Evolutionary conservation across 2,888 invertebrate species (phyloP).

Genomic region (Clepsis dumicolana): DNA sequence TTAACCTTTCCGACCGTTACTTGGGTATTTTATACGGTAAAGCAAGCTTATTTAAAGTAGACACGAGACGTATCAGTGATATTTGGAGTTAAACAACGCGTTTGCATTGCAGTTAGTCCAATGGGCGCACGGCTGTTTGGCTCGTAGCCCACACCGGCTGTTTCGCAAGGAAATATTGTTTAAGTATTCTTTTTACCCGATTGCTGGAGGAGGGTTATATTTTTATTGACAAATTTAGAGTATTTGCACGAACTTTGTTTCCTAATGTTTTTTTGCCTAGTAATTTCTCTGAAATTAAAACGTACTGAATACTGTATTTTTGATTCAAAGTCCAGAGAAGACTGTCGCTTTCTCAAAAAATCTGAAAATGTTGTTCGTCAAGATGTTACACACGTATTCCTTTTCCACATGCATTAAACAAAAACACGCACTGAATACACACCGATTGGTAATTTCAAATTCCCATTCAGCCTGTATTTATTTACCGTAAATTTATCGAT

Average conservation of each 20-base stretch:
- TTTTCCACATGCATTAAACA: background rate
- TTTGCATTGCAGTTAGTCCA: conserved; percentile 50
- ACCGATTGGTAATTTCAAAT: background rate
- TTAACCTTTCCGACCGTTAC: conserved; percentile 12
- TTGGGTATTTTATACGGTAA: conserved; percentile 45
- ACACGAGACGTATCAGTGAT: conserved; percentile 43
- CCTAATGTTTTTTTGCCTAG: no score
- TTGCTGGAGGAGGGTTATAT: no score
- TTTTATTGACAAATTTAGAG: background rate
- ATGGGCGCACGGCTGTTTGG: conserved; percentile 52
- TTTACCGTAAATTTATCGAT: conserved; percentile 17
- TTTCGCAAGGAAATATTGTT: background rate
- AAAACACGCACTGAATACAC: background rate
- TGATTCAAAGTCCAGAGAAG: no score
- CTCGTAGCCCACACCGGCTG: conserved; percentile 53
- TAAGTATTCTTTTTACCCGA: background rate
- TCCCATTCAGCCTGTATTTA: background rate
- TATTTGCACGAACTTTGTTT: no score
- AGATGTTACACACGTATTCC: no score
- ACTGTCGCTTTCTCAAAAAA: no score
- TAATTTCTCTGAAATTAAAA: no score
- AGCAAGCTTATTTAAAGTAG: conserved; percentile 23
- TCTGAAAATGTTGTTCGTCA: background rate
- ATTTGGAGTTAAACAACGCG: conserved; percentile 52
- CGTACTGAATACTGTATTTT: no score